A percentile compares a stretch with the other conserved stretches of the same genome.
phyloP scores from a whole-genome alignment of 2,888 invertebrate species.

The Papilio gigon region DNA sequence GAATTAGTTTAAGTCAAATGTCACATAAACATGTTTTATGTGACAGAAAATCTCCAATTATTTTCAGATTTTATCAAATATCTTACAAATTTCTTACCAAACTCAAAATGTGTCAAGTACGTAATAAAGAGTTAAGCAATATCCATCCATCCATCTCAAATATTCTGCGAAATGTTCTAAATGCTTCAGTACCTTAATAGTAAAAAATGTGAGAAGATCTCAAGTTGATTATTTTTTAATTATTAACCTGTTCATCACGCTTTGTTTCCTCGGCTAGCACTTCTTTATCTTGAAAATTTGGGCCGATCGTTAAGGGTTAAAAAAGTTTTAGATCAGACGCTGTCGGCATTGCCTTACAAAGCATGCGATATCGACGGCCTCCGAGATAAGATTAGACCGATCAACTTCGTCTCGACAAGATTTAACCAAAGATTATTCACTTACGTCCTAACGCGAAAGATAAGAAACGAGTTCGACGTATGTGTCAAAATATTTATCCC shows the following conservation, averaged over 20 bases:
- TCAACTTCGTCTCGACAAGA: constrained; percentile 52
- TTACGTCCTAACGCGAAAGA: constrained; percentile 48
- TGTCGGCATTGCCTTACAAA: constrained; percentile 42
- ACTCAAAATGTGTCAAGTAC: no score
- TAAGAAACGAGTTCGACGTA: constrained; percentile 47
- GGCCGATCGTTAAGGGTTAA: constrained; percentile 22
- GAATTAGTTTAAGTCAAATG: no score
- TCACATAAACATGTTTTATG: no score
- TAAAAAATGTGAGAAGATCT: constrained; percentile 24
- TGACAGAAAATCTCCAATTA: no score
- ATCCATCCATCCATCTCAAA: no score
- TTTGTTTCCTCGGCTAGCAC: constrained; percentile 24
- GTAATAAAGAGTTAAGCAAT: no score
- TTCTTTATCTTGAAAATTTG: constrained; percentile 35
- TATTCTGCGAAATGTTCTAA: not conserved
- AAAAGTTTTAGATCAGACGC: constrained; percentile 32
- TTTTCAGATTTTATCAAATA: no score
- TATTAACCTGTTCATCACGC: constrained; percentile 34
- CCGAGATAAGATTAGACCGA: constrained; percentile 65
- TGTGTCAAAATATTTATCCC: constrained; percentile 38
- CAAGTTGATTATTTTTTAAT: constrained; percentile 24
- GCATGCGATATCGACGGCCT: constrained; percentile 49
- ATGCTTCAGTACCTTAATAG: not conserved
- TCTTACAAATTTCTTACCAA: no score
- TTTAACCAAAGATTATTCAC: constrained; percentile 53